Evolutionary conservation across 2,888 invertebrate genomes (phyloP), one percentile per base, ranked within the genome.

Genomic region (Cephus runcator): DNA sequence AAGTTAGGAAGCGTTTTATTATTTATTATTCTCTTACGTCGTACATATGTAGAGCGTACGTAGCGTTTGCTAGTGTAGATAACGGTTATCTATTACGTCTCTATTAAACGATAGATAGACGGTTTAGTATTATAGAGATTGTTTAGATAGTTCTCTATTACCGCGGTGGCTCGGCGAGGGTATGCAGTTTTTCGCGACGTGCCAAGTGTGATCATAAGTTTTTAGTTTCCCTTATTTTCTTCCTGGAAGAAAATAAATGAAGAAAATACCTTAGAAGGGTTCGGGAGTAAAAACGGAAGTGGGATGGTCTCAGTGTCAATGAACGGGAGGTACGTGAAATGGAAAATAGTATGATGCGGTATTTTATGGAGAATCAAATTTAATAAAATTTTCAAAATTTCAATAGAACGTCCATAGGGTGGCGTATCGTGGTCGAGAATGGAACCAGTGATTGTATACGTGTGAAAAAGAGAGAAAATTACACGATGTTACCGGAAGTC

Each of bases 21-120:
- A 91, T 91, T 78, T 75, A 75, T 91, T 91, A 91, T 91, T 91
- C 87, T 90, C 88, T 88, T 89, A 88, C 87, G 86, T 88, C 88
- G 86, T 88, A 86, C 83, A 84, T 86, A 85, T 84, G 85, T 88
- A 87, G 87, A 85, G 81, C 82, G 81, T 81, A 81, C 79, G 76
- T 84, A 82, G 82, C 88, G 85, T 87, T 87, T 87, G 85, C 85
- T 87, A 85, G 85, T 83, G 84, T 87, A 88, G 85, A 87, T 86
- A 84, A 84, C 78, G 83, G 82, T 79, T 76, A 79, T 77, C 85
- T 86, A 82, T 87, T 87, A 86, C 86, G 88, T 88, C 88, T 88
- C 85, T 88, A 85, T 87, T 88, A 88, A 87, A 84, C 79, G 85
- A 75, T 75, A 88, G 86, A 85, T 84, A 85, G 85, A 85, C 86